Base-by-base conservation (phyloP, 2,888 invertebrate species). In the Sarcophaga subvicina region DNA sequence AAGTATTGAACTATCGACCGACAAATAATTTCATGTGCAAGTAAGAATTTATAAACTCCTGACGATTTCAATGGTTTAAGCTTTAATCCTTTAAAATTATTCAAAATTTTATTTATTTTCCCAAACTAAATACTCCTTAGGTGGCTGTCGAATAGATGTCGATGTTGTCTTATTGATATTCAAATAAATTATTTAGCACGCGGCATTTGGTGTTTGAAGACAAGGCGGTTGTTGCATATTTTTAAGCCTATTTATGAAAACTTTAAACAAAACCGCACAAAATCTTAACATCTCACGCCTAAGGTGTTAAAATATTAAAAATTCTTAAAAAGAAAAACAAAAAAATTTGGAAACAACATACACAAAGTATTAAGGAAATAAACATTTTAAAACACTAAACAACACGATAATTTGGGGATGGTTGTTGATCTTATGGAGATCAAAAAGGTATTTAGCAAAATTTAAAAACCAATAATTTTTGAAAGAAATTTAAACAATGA, bases 121-220 rank as follows among this genome's bases (percentile, higher is more conserved):
- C n/a, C 22, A 66, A 76, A 71, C 27, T 64, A 64, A 63, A 60
- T 4, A 71, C 83, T 75, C 81, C 84, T 82, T 82, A 81, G 84
- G 81, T 87, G 81, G 80, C 78, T 66, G 81, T 78, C 63, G 71
- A 77, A 76, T 77, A 63, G 49, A 64, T 82, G 49, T 73, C 78
- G 82, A 88, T 49, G 11, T 49, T 49, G 89, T 89, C 90, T 90
- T 91, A 91, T 92, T 90, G 91, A 91, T 91, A 91, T 92, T 91
- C 91, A 91, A 91, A 91, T 91, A 90, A 90, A 90, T 78, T 80
- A 85, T 81, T 84, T 81, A 84, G 67, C 81, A 84, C 59, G 87
- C 87, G 87, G 87, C 69, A 87, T 84, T 78, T 70, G 11, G 1
- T 49, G 60, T 87, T 87, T 87, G 87, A 87, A 79, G 87, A 75